These are phyloP conservation scores for Steinernema feltiae DNA, from an alignment of 1,140 invertebrate genomes.

Conservation along the genomic window DNA sequence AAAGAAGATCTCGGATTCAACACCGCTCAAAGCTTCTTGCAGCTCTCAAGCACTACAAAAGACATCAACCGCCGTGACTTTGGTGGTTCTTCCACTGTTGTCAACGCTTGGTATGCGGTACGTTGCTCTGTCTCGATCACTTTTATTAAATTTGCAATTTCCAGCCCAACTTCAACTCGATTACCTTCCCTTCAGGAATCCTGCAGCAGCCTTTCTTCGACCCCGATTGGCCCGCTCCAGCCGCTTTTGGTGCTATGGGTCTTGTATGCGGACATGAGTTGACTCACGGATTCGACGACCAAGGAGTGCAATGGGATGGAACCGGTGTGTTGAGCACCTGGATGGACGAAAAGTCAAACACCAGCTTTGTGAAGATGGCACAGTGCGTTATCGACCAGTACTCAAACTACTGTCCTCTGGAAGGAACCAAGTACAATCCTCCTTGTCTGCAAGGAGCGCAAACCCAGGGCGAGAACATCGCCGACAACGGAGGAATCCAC, in stretches of 20 bases:
- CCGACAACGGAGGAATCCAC: conserved; percentile 43
- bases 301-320: conserved; percentile 45
- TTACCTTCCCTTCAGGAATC: conserved; percentile 28
- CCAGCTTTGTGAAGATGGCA: conserved; percentile 43
- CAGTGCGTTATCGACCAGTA: conserved; percentile 49
- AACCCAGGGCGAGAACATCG: conserved; percentile 35
- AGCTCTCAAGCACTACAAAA: background rate
- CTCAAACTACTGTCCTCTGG: conserved; percentile 42
- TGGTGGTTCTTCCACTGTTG: background rate
- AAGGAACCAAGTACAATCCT: conserved; percentile 23
- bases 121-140: background rate
- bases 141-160: background rate
- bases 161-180: conserved; percentile 29
- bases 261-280: conserved; percentile 57
- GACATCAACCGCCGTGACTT: conserved; percentile 18
- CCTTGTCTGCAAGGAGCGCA: conserved; percentile 27
- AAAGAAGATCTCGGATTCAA: background rate
- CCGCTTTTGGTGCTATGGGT: conserved; percentile 60
- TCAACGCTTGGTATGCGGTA: conserved; percentile 25
- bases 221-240: conserved; percentile 21
- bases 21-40: background rate
- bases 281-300: conserved; percentile 43
- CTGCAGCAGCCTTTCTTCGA: conserved; percentile 33
- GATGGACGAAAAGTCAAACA: conserved; percentile 37
- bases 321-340: conserved; percentile 40